Conservation (phyloP, 2,113 vertebrate genomes). For the Oncorhynchus nerka region DNA sequence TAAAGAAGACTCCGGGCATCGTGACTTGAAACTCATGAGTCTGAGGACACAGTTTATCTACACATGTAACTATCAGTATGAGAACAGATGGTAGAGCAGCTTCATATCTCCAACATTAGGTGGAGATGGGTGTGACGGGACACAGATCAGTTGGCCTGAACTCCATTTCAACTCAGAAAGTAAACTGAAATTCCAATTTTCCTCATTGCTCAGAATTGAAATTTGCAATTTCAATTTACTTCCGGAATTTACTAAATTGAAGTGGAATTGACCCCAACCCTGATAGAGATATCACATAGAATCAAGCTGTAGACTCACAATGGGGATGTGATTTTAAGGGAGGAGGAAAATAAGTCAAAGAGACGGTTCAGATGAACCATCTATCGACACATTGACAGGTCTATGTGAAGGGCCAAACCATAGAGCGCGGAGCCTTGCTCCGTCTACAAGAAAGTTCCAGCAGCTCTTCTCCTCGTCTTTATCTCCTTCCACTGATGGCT, state of each 20-base stretch:
- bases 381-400: constrained; percentile 2
- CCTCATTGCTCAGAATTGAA: too few species aligned
- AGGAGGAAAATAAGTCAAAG: background rate
- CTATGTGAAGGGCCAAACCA: constrained; percentile 2
- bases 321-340: background rate
- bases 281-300: background rate
- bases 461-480: background rate
- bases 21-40: background rate
- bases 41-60: background rate
- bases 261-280: too few species aligned
- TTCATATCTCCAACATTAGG: background rate
- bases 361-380: background rate
- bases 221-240: too few species aligned
- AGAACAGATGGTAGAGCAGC: background rate
- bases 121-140: background rate
- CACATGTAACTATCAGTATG: background rate
- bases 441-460: background rate
- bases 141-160: background rate
- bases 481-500: background rate
- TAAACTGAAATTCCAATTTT: too few species aligned
- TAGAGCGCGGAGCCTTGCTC: background rate
- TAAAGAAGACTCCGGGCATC: background rate
- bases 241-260: too few species aligned
- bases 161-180: too few species aligned
- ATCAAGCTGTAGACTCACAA: background rate